These are phyloP conservation scores for Emmelina monodactyla DNA, from an alignment of 2,888 invertebrate genomes.

Conservation along the genomic window DNA sequence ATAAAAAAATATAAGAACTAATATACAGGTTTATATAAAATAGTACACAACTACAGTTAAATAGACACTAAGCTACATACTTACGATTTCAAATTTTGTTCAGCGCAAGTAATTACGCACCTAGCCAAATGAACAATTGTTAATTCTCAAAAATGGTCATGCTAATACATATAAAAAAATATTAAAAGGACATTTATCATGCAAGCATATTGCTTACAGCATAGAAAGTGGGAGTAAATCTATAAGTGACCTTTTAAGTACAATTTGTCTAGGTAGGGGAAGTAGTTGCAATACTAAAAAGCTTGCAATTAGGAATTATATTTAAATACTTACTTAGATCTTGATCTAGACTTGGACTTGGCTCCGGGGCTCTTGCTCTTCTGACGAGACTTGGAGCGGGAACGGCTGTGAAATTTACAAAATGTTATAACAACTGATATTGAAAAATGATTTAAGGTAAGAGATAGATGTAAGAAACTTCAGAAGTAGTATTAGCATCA, in stretches of 20 bases:
- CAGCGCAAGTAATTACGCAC: constrained; percentile 58
- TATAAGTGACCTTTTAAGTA: too few species aligned
- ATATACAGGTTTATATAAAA: too few species aligned
- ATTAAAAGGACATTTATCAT: not conserved
- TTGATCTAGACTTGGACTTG: constrained; percentile 79
- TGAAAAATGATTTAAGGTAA: too few species aligned
- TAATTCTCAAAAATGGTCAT: constrained; percentile 32
- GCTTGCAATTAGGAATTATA: constrained; percentile 1
- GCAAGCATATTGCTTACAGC: not conserved
- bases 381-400: constrained; percentile 69
- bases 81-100: constrained; percentile 57
- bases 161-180: constrained; percentile 21
- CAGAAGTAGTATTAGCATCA: constrained; percentile 49
- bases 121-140: constrained; percentile 56
- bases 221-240: too few species aligned
- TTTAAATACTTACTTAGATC: constrained; percentile 72
- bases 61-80: constrained; percentile 25
- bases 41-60: not conserved
- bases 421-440: too few species aligned
- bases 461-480: constrained; percentile 23
- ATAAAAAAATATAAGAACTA: not conserved
- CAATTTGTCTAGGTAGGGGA: too few species aligned
- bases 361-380: constrained; percentile 80
- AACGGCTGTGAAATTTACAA: constrained; percentile 49
- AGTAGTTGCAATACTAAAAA: not conserved